These are phyloP conservation scores for Sarcophaga rosellei DNA, from an alignment of 2,888 invertebrate genomes.

Conservation along the genomic window DNA sequence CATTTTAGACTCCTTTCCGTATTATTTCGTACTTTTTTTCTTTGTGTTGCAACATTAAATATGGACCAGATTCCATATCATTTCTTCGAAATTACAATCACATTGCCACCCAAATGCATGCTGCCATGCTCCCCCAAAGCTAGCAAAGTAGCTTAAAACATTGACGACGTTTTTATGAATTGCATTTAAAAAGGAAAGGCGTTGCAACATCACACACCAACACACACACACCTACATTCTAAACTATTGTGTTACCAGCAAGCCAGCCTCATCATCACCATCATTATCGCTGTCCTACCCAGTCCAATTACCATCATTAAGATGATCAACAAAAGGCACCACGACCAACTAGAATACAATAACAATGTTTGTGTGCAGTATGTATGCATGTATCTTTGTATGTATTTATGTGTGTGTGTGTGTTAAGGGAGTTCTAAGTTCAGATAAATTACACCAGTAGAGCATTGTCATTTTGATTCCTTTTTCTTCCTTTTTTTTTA, in stretches of 20 bases:
- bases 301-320: constrained; percentile 24
- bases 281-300: background rate
- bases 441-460: constrained; percentile 17
- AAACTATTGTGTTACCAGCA: too few relatives aligned
- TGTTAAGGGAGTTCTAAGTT: constrained; percentile 35
- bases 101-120: background rate
- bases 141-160: too few relatives aligned
- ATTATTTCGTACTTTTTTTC: constrained; percentile 6
- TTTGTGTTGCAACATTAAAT: constrained; percentile 30
- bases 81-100: constrained; percentile 9
- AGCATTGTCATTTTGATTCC: too few relatives aligned
- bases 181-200: constrained; percentile 58
- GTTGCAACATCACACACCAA: constrained; percentile 19
- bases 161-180: constrained; percentile 38
- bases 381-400: too few relatives aligned
- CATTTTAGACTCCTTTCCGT: constrained; percentile 1
- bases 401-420: background rate
- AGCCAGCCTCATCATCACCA: too few relatives aligned
- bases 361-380: background rate
- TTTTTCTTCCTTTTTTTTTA: background rate
- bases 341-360: background rate
- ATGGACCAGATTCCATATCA: constrained; percentile 11
- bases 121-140: too few relatives aligned
- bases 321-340: background rate
- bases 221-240: too few relatives aligned